Percentiles rank a stretch among this genome's conserved stretches.
Evolutionary conservation across 2,797 vertebrate species (phyloP).

Genomic region (Malacoctenus gilli): DNA sequence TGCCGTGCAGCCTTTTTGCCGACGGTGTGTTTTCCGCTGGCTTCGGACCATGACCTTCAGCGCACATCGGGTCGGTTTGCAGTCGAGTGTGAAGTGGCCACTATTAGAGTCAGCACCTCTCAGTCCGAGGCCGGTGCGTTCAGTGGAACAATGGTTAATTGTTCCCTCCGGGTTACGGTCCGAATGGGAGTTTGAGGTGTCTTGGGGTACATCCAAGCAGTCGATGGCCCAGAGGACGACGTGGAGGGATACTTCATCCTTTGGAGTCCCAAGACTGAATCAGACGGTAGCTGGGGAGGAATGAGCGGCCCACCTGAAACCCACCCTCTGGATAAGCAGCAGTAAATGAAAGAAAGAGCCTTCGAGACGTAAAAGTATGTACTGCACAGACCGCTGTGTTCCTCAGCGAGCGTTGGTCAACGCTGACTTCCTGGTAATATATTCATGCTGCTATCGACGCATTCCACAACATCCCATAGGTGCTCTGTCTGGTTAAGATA

Average conservation of each 20-base stretch:
- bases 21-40: slow-evolving; percentile 4
- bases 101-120: slow-evolving; percentile 4
- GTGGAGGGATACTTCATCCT: slow-evolving; percentile 1
- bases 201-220: background rate
- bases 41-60: slow-evolving; percentile 9
- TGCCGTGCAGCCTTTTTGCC: background rate
- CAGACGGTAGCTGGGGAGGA: background rate
- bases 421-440: slow-evolving; percentile 30
- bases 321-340: background rate
- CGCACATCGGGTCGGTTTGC: slow-evolving; percentile 1
- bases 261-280: background rate
- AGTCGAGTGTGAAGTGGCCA: slow-evolving; percentile 4
- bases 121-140: background rate
- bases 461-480: slow-evolving; percentile 40
- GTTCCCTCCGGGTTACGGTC: background rate
- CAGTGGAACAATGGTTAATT: slow-evolving; percentile 1
- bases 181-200: background rate
- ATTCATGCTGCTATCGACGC: slow-evolving; percentile 42
- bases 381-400: slow-evolving; percentile 32
- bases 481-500: slow-evolving; percentile 41
- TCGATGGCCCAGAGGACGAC: background rate
- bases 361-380: slow-evolving; percentile 1
- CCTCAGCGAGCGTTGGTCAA: slow-evolving; percentile 11
- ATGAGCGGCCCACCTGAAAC: background rate
- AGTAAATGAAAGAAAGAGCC: background rate